phyloP scores from a whole-genome alignment of 2,113 vertebrate genomes.

The Callaeas wilsoni region DNA sequence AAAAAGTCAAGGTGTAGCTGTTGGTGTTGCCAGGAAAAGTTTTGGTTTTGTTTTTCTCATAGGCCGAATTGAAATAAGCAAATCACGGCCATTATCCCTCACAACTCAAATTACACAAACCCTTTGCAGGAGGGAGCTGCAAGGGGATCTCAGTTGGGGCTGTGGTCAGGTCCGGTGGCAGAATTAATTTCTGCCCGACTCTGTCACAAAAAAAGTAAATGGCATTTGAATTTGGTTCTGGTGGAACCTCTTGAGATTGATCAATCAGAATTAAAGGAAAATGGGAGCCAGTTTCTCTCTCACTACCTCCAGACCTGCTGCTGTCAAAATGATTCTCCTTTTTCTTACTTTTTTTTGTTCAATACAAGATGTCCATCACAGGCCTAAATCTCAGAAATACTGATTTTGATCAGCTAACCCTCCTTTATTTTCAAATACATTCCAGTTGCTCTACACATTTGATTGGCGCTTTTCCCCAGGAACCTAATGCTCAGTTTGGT shows the following conservation, averaged over 20 bases:
- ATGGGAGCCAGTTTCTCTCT: neutral
- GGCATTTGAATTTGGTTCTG: neutral
- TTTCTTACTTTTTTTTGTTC: neutral
- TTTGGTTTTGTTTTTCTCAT: neutral
- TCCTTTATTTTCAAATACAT: slow-evolving; percentile 52
- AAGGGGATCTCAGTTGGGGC: neutral
- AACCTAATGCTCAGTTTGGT: slow-evolving; percentile 55
- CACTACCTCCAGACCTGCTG: neutral
- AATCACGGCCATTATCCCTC: neutral
- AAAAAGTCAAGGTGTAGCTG: neutral
- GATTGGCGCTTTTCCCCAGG: slow-evolving; percentile 33
- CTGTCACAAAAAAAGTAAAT: neutral
- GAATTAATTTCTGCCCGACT: neutral
- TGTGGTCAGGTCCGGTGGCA: neutral
- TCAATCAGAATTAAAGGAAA: slow-evolving; percentile 10
- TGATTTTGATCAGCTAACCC: slow-evolving; percentile 33
- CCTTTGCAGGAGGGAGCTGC: neutral
- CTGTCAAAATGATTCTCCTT: slow-evolving; percentile 16
- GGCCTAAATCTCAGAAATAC: neutral
- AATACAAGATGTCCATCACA: slow-evolving; percentile 26
- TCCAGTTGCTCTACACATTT: slow-evolving; percentile 8
- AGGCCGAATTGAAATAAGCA: neutral
- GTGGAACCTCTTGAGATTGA: neutral
- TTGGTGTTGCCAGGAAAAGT: neutral
- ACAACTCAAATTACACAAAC: neutral